Base-by-base conservation (phyloP, 1,140 invertebrate species). In the Pararge aegeria region DNA sequence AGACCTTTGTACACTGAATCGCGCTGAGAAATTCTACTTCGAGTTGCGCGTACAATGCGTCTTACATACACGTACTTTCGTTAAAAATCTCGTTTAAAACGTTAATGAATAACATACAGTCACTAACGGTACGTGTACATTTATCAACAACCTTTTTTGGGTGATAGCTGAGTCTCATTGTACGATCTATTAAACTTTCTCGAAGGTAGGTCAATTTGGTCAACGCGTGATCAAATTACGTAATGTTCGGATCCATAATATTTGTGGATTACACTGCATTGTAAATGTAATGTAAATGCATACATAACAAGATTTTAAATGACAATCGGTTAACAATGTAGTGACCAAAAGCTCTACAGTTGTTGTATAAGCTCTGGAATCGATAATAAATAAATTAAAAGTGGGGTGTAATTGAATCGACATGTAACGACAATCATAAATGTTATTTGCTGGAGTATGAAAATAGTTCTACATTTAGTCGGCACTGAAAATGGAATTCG, bases 151-250 rank as follows among this genome's bases (percentile, higher is more conserved):
- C 30, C 53, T 55, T 61, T 40, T 54, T 57, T 58, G 64, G 62
- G 64, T 76, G 76, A 74, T 70, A 78, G 71, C 75, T 70, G 68
- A 69, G 68, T 54, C 62, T 68, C 72, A 87, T 86, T 89, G 84
- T 87, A 79, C 78, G 76, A 77, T 83, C 76, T 83, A 85, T 87
- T 83, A 83, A 81, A 87, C 77, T 86, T 68, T 89, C 87, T 87
- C 76, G 81, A 68, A 78, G 75, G 64, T 69, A 71, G 78, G 68
- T 86, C 84, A 79, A 75, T 81, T 82, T 81, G 73, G 75, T 72
- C 65, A 78, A 72, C 51, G 60, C 78, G 73, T 83, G 78, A 86
- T 85, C 73, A 58, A 74, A 75, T 86, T 87, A 73, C 71, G 80
- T 78, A 86, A 89, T 74, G 61, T 64, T 55, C 72, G 64, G 59